phyloP scores from a whole-genome alignment of 2,113 vertebrate genomes.

The Datnioides undecimradiatus region DNA sequence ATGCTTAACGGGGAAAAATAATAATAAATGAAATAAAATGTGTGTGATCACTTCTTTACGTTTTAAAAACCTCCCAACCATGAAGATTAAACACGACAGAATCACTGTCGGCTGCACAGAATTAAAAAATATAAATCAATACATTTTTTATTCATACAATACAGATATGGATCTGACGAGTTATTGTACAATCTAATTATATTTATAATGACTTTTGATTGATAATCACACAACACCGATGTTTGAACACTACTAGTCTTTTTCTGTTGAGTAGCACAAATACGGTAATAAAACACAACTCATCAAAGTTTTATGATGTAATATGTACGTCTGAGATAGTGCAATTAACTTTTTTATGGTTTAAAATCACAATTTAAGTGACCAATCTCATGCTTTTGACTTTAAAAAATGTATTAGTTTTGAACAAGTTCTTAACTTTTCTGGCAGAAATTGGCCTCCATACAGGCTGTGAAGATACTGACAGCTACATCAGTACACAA shows the following conservation, averaged over 20 bases:
- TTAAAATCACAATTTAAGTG: neutral
- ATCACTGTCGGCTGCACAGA: neutral
- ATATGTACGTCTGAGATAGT: too few relatives aligned
- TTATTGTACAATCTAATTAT: too few relatives aligned
- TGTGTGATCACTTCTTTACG: constrained; percentile 2
- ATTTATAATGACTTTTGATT: too few relatives aligned
- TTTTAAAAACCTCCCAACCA: neutral
- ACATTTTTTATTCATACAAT: neutral
- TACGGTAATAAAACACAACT: too few relatives aligned
- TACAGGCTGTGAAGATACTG: too few relatives aligned
- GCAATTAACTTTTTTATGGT: too few relatives aligned
- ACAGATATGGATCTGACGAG: neutral
- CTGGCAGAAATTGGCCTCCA: neutral
- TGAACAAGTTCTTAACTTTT: neutral
- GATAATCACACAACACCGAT: neutral
- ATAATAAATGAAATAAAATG: constrained; percentile 53
- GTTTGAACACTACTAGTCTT: neutral
- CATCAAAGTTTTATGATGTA: too few relatives aligned
- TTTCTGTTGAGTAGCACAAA: neutral
- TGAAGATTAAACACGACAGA: neutral
- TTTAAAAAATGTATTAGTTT: too few relatives aligned
- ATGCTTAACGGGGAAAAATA: constrained; percentile 7
- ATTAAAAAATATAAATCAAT: neutral
- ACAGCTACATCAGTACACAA: too few relatives aligned
- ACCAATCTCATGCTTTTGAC: neutral